Evolutionary conservation across 2,888 invertebrate genomes (phyloP), one percentile per base, ranked within the genome.

Genomic region (Athripsodes cinereus): DNA sequence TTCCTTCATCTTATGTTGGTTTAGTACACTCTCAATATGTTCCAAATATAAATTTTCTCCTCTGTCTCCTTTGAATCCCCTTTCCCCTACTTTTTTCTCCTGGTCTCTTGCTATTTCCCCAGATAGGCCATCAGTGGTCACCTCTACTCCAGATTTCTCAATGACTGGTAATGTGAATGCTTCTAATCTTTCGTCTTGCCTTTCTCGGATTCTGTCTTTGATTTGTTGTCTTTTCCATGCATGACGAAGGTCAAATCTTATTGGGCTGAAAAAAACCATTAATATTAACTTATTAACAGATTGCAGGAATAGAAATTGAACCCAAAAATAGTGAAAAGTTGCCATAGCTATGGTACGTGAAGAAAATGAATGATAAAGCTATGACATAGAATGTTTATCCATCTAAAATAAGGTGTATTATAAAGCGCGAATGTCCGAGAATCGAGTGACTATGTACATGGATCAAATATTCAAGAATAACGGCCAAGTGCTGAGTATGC

Each of bases 161-260:
- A 62, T 31, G 6, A 64, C 34, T 1, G 61, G 62, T 16, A 73
- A 71, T 2, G 78, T 75, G 67, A 72, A 77, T 0, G 78, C 78
- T 57, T 74, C 76, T n/a, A 78, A 62, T 74, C 74, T 53, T 71
- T 72, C 0, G 69, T 71, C 59, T 66, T 70, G 40, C 62, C 70
- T 69, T 61, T 74, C 75, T 60, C 66, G 66, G 20, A 74, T 74
- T 60, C 72, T 75, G 20, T 81, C 78, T 65, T 80, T 80, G 55
- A 77, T 73, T 48, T 78, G 75, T 62, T 82, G 81, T 21, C 77
- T 74, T 44, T 79, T 75, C 72, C 83, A 76, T 2, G 81, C 82
- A 52, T 76, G 74, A 64, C 82, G 80, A 40, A 83, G 70, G 68
- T 84, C 81, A 67, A 83, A 83, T 53, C 81, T 75, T 57, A 81